Conservation (phyloP, 1,140 invertebrate species). For the Cryptotermes secundus region DNA sequence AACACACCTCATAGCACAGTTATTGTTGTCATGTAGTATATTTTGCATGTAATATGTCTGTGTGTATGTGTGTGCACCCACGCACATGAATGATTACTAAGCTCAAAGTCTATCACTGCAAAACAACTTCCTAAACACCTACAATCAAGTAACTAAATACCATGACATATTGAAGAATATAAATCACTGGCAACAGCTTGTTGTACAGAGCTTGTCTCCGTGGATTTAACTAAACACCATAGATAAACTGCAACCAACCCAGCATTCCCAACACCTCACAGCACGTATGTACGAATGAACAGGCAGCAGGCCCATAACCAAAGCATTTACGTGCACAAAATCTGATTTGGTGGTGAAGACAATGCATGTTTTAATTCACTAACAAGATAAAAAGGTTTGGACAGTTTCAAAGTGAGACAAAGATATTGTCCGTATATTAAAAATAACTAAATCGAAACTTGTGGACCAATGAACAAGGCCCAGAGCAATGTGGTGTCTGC, state of each 20-base stretch:
- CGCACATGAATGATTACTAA: too few relatives aligned
- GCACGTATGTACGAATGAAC: background rate
- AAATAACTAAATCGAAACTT: too few relatives aligned
- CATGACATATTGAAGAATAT: background rate
- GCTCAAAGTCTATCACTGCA: background rate
- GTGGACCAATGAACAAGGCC: too few relatives aligned
- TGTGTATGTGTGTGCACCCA: too few relatives aligned
- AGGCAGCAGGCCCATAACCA: conserved; percentile 8
- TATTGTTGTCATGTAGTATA: too few relatives aligned
- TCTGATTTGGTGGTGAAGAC: background rate
- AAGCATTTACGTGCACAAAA: background rate
- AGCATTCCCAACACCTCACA: conserved; percentile 3
- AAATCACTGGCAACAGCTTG: background rate
- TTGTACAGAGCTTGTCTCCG: background rate
- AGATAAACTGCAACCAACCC: background rate
- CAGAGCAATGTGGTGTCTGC: background rate
- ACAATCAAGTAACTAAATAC: background rate
- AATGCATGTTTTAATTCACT: too few relatives aligned
- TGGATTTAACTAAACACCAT: background rate
- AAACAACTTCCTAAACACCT: background rate
- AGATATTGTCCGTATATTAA: too few relatives aligned
- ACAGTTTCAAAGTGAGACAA: too few relatives aligned
- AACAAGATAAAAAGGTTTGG: too few relatives aligned
- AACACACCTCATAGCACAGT: too few relatives aligned
- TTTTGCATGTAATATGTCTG: too few relatives aligned